Base-by-base conservation (phyloP, 2,888 invertebrate genomes). In the Microctonus brassicae region DNA sequence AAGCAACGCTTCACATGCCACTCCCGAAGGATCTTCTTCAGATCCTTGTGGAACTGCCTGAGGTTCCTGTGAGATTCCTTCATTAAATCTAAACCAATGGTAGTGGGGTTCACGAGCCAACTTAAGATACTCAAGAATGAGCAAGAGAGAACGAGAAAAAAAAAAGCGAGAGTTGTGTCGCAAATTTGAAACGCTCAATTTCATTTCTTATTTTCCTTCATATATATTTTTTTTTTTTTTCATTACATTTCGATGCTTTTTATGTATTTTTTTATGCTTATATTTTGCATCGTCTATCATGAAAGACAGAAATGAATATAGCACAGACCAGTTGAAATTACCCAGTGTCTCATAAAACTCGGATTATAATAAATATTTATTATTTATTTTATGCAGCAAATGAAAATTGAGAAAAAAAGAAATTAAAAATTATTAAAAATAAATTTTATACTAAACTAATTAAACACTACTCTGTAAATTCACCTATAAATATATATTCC, bases 61-160 rank as follows among this genome's bases (percentile, higher is more conserved):
- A 67, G 66, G 36, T 75, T 69, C 70, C 61, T 69, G 47, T 39
- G 74, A 73, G 75, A 76, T 75, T 74, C 70, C 72, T 75, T 76
- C 76, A 73, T 77, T 76, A 77, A 70, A 70, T 74, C 73, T 58
- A 55, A 75, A 66, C 73, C 74, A 71, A 73, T 75, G 73, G 64
- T 69, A 68, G 72, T 70, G 73, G 74, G 73, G 72, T 72, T 68
- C 67, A 55, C 55, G 71, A 69, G 72, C 73, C 65, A 52, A 26
- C 63, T 33, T 42, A 39, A 39, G 53, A 69, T 60, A 62, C 63
- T 42, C 47, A 26, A 33, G 58, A 42, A 20, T 22, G 39, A 65
- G 55, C 60, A 62, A 67, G 29, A 67, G 69, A 39, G 60, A 64
- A 57, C 57, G 60, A 63, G 22, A 70, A 42, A 36, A 26, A 70